Conservation (phyloP, 1,140 invertebrate genomes). For the Pentalonia nigronervosa region DNA sequence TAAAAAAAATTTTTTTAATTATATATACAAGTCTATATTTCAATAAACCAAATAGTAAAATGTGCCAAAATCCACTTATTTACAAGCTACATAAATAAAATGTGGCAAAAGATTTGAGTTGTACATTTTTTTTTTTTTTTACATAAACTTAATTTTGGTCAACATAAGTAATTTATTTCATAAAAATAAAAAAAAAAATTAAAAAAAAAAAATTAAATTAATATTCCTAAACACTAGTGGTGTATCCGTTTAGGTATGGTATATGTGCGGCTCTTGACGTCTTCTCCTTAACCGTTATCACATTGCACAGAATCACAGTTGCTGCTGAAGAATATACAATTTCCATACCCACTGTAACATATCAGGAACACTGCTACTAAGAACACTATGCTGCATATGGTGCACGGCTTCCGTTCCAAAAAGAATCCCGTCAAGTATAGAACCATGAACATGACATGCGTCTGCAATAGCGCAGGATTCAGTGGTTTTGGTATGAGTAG, state of each 20-base stretch:
- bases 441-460: conserved; percentile 96
- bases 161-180: background rate
- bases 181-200: conserved; percentile 3
- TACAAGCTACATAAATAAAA: conserved; percentile 31
- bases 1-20: background rate
- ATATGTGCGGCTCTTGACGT: background rate
- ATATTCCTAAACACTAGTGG: conserved; percentile 39
- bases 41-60: conserved; percentile 30
- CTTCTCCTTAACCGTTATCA: conserved; percentile 68
- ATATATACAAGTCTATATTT: conserved; percentile 40
- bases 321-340: conserved; percentile 89
- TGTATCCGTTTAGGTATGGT: conserved; percentile 28
- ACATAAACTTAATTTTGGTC: conserved; percentile 32
- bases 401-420: conserved; percentile 94
- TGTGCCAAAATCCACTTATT: conserved; percentile 32
- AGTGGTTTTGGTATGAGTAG: conserved; percentile 95
- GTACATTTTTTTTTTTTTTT: conserved; percentile 27
- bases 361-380: conserved; percentile 89
- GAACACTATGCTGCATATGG: conserved; percentile 94
- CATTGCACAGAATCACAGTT: conserved; percentile 79
- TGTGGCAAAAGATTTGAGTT: conserved; percentile 38
- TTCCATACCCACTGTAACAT: conserved; percentile 94
- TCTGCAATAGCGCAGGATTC: conserved; percentile 92
- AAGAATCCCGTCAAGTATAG: conserved; percentile 93
- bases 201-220: background rate